These are phyloP conservation scores for Melanophora roralis DNA, from an alignment of 2,888 invertebrate species.

Conservation along the genomic window DNA sequence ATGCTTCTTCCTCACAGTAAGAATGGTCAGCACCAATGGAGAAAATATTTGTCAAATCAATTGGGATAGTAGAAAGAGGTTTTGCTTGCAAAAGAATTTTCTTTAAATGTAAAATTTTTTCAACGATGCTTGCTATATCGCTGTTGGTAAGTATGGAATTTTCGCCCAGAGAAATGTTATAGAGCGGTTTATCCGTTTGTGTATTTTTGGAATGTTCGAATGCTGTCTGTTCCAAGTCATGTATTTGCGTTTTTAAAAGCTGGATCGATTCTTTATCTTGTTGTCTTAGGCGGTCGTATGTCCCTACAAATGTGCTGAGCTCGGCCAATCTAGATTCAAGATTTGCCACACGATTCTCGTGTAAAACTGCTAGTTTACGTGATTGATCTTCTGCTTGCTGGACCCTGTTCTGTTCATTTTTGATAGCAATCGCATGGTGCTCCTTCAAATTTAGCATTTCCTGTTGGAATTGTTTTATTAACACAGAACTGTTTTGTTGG, in stretches of 20 bases:
- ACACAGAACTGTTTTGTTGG: conserved; percentile 77
- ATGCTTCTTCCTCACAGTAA: conserved; percentile 83
- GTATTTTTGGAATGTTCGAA: conserved; percentile 68
- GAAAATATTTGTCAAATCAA: conserved; percentile 80
- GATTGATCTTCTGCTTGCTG: conserved; percentile 85
- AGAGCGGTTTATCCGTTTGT: not conserved
- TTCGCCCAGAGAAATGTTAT: not conserved
- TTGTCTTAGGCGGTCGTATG: conserved; percentile 84
- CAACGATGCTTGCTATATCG: conserved; percentile 80
- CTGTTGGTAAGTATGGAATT: conserved; percentile 2
- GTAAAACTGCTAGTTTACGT: conserved; percentile 82
- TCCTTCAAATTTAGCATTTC: conserved; percentile 85
- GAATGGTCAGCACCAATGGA: conserved; percentile 76
- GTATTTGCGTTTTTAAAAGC: conserved; percentile 77
- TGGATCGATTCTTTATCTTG: conserved; percentile 86
- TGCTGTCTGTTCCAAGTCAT: conserved; percentile 66
- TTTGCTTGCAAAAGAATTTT: conserved; percentile 81
- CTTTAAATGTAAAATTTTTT: conserved; percentile 82
- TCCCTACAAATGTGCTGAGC: conserved; percentile 86
- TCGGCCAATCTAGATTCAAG: conserved; percentile 88
- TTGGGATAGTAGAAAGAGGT: conserved; percentile 80
- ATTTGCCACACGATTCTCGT: conserved; percentile 86
- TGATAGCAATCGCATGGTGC: conserved; percentile 83
- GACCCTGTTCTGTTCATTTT: conserved; percentile 85
- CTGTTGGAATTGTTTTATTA: conserved; percentile 82